Evolutionary conservation across 2,888 invertebrate species (phyloP).

Genomic region (Diarsia rubi): DNA sequence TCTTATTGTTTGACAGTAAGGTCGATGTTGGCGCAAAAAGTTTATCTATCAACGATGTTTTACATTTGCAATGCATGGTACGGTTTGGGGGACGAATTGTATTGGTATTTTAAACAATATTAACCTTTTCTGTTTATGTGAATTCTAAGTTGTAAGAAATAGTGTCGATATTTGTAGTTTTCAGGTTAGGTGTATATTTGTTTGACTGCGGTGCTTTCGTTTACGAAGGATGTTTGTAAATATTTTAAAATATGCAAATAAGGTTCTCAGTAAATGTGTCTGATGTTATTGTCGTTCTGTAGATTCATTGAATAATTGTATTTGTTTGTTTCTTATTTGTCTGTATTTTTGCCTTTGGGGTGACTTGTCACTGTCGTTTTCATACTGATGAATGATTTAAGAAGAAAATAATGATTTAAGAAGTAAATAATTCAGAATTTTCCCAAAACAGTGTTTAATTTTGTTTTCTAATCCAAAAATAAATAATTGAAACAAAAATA

Average conservation of each 20-base stretch:
- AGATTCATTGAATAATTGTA: constrained; percentile 72
- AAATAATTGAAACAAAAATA: neutral
- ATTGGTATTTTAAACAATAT: constrained; percentile 74
- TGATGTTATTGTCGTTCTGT: constrained; percentile 74
- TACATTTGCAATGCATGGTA: constrained; percentile 71
- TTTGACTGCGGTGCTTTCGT: constrained; percentile 61
- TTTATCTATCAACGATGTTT: constrained; percentile 51
- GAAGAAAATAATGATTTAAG: neutral
- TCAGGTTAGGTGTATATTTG: constrained; percentile 52
- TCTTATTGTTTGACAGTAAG: constrained; percentile 69
- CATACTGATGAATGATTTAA: neutral
- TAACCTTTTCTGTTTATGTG: constrained; percentile 44
- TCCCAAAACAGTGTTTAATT: neutral
- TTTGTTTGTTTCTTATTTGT: constrained; percentile 55
- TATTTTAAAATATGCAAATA: constrained; percentile 79
- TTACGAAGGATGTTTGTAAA: constrained; percentile 74
- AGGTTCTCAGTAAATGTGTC: constrained; percentile 72
- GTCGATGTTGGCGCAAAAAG: constrained; percentile 69
- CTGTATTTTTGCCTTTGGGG: constrained; percentile 35
- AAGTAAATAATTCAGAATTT: neutral
- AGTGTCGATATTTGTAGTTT: constrained; percentile 54
- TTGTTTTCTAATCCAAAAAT: neutral
- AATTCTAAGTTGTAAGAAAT: constrained; percentile 48
- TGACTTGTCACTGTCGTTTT: constrained; percentile 23
- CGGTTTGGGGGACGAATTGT: constrained; percentile 76